phyloP scores from a whole-genome alignment of 2,888 invertebrate genomes.

The Erebia aethiops region DNA sequence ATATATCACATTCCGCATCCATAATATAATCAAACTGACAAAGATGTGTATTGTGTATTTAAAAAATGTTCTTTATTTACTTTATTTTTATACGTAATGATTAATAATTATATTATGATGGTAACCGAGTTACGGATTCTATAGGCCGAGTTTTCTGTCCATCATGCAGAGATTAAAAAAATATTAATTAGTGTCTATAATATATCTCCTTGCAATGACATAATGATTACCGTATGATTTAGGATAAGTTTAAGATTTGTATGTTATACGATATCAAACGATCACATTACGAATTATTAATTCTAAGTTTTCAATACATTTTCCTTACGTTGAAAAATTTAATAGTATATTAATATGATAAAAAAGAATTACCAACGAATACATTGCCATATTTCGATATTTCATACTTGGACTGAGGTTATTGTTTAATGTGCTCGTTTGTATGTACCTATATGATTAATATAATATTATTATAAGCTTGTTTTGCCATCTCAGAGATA shows the following conservation, averaged over 20 bases:
- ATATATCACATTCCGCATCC: slow-evolving; percentile 7
- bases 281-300: background rate
- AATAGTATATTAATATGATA: too few relatives aligned
- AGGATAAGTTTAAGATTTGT: slow-evolving; percentile 2
- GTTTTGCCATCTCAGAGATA: slow-evolving; percentile 1
- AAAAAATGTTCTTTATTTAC: background rate
- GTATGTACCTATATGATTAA: background rate
- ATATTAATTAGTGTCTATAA: background rate
- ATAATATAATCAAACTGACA: background rate
- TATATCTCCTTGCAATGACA: background rate
- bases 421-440: slow-evolving; percentile 10
- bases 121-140: background rate
- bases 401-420: background rate
- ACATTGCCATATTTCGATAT: background rate
- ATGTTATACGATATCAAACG: slow-evolving; percentile 5
- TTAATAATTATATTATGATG: background rate
- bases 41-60: background rate
- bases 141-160: background rate
- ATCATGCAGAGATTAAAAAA: background rate
- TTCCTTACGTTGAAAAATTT: background rate
- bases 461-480: slow-evolving; percentile 10
- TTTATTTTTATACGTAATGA: too few relatives aligned
- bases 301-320: background rate
- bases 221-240: background rate
- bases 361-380: background rate